A percentile compares a stretch with the other conserved stretches of the same genome.
phyloP scores from a whole-genome alignment of 2,797 vertebrate genomes.

The Pangasius sanitwongsei region DNA sequence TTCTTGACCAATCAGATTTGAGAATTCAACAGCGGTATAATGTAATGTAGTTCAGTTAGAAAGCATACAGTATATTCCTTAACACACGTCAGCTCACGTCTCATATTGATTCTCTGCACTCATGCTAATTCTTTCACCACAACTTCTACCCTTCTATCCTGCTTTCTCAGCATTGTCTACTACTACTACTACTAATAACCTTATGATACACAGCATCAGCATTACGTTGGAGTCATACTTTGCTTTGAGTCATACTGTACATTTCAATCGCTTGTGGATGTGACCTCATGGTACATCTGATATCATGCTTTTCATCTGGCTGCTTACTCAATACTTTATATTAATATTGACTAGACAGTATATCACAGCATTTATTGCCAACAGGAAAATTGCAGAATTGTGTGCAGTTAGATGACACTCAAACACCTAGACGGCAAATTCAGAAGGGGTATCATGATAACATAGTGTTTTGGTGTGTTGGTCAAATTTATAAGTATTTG shows the following conservation, averaged over 20 bases:
- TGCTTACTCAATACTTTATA: constrained; percentile 8
- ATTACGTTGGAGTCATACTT: not conserved
- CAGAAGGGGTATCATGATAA: not conserved
- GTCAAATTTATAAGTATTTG: not conserved
- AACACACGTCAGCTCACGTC: not conserved
- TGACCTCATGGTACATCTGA: not conserved
- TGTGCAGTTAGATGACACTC: not conserved
- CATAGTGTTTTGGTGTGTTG: not conserved
- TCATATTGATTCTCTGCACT: not conserved
- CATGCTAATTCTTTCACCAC: not conserved
- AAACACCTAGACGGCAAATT: not conserved
- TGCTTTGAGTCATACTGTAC: constrained; percentile 11
- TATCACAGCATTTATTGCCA: not conserved
- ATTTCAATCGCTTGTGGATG: not conserved
- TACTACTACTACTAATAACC: not conserved
- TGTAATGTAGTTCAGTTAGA: not conserved
- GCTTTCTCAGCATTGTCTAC: not conserved
- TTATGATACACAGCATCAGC: not conserved
- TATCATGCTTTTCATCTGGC: not conserved
- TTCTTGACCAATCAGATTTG: not conserved
- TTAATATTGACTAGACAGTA: not conserved
- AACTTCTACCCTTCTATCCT: not conserved
- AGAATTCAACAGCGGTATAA: not conserved
- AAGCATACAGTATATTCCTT: not conserved
- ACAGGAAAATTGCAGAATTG: not conserved